A percentile compares a stretch with the other conserved stretches of the same genome.
Conservation (phyloP, 1,140 invertebrate genomes). For the Drosophila malerkotliana region DNA sequence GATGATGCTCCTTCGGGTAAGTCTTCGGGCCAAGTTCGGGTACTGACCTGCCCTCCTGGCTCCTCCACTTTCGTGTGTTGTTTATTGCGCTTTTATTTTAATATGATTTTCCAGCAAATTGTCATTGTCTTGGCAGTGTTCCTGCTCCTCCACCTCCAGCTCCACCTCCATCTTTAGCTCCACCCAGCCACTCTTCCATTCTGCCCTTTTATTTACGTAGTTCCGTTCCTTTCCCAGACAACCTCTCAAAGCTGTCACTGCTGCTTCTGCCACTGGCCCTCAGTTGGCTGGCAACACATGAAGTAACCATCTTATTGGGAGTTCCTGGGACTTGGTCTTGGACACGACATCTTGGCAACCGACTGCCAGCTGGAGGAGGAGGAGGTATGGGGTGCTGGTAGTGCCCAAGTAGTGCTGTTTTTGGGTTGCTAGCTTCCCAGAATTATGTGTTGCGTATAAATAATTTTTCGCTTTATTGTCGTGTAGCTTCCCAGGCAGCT, state of each 20-base stretch:
- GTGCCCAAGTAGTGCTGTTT: slow-evolving; percentile 30
- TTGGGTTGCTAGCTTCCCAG: slow-evolving; percentile 43
- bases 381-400: neutral
- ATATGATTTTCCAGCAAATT: slow-evolving; percentile 69
- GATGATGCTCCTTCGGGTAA: slow-evolving; percentile 9
- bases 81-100: slow-evolving; percentile 70
- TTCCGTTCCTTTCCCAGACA: slow-evolving; percentile 28
- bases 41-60: neutral
- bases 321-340: slow-evolving; percentile 32
- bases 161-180: neutral
- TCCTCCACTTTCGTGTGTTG: slow-evolving; percentile 8
- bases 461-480: slow-evolving; percentile 47
- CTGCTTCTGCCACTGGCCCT: neutral
- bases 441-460: slow-evolving; percentile 59
- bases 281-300: slow-evolving; percentile 35
- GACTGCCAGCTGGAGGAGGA: neutral
- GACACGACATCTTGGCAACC: slow-evolving; percentile 44
- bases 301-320: slow-evolving; percentile 27
- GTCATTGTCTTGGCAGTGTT: slow-evolving; percentile 33
- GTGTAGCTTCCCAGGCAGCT: slow-evolving; percentile 20
- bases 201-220: slow-evolving; percentile 38
- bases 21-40: slow-evolving; percentile 4
- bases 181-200: too few relatives aligned
- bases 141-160: slow-evolving; percentile 7
- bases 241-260: slow-evolving; percentile 47